Percentiles rank a stretch among this genome's conserved stretches.
These are phyloP conservation scores for Phymorhynchus buccinoides DNA, from an alignment of 1,140 invertebrate genomes.

Conservation along the genomic window DNA sequence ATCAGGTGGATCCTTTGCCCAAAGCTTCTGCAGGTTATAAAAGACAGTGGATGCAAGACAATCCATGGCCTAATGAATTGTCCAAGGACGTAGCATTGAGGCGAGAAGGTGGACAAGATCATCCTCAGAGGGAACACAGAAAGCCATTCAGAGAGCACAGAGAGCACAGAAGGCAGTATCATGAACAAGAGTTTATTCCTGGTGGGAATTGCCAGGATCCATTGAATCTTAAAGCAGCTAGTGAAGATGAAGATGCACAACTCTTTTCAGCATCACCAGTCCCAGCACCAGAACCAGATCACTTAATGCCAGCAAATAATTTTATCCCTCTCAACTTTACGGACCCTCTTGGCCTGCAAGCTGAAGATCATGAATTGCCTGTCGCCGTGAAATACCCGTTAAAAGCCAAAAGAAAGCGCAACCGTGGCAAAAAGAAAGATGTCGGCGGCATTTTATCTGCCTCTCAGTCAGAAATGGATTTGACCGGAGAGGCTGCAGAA, in stretches of 20 bases:
- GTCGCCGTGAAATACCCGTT: not conserved
- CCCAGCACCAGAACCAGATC: conserved; percentile 4
- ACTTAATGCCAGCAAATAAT: not conserved
- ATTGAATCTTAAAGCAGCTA: not conserved
- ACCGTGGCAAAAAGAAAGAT: not conserved
- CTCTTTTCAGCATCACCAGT: not conserved
- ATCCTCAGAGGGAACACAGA: not conserved
- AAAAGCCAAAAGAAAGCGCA: not conserved
- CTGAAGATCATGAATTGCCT: not conserved
- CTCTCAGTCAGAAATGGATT: not conserved
- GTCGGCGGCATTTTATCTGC: not conserved
- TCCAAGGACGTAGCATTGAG: not conserved
- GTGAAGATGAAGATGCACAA: not conserved
- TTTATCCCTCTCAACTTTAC: not conserved
- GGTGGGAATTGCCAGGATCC: not conserved
- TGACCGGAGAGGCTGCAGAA: not conserved
- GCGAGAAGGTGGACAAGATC: not conserved
- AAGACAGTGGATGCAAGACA: not conserved
- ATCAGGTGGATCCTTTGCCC: not conserved
- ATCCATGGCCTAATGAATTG: not conserved
- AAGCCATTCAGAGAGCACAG: no score
- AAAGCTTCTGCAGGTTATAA: not conserved
- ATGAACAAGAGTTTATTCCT: not conserved
- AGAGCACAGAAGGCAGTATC: not conserved
- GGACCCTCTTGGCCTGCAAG: not conserved